Base-by-base conservation (phyloP, 2,888 invertebrate species). In the Rhingia rostrata region DNA sequence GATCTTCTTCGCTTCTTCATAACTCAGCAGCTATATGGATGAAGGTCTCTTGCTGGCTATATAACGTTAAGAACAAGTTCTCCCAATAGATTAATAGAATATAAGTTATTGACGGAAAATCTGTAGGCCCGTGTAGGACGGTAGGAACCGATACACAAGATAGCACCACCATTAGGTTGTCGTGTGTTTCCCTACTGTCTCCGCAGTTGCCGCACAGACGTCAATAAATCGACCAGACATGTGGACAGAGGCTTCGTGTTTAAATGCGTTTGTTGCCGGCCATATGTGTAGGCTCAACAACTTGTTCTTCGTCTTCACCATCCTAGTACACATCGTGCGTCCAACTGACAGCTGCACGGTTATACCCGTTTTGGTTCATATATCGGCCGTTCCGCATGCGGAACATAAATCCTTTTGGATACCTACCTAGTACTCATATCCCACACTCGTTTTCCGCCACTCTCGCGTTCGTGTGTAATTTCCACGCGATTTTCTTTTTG, bases 341-440 rank as follows among this genome's bases (percentile, higher is more conserved):
- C 53, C 61, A 61, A 33, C 49, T 45, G 41, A 70, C 63, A 78
- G 54, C 69, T 63, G 70, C 61, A 4, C 33, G 30, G n/a, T 47
- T 35, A 51, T 54, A 56, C 39, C 22, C 12, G 67, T 56, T 66
- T 47, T 43, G n/a, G 47, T 66, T 66, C 32, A 45, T 77, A 70
- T 64, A 33, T 51, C 45, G 41, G 60, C 47, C 43, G 51, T 66
- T 61, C 32, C 64, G 32, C 64, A 37, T 10, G 72, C 22, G 22
- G 22, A 45, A 63, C 78, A 83, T 83, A 83, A 73, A 79, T 79
- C 78, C 67, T 64, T 69, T 10, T 56, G 22, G 1, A 22, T 22
- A 22, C 22, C 22, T 22, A 22, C 22, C 22, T 22, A 1, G 41
- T 64, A 60, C 79, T 74, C 79, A 74, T 79, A 79, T 74, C 58